Base-by-base conservation (phyloP, 2,113 vertebrate genomes). In the Mirounga angustirostris region DNA sequence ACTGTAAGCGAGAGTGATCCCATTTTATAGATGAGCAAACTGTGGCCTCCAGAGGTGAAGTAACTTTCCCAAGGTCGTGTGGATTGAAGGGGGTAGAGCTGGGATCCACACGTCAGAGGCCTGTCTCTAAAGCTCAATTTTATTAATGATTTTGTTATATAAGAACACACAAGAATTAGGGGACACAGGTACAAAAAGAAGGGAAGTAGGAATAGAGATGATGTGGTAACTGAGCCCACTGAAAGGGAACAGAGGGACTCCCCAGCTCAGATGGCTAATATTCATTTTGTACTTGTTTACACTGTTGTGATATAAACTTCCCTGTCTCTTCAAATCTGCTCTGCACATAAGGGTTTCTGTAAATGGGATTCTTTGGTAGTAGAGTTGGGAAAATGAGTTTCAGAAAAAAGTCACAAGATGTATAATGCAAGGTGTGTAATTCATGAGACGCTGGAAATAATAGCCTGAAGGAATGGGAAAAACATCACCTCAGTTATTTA, bases 281-380 rank as follows among this genome's bases (percentile, higher is more conserved):
- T 19, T 86, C 46, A 81, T 88, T 89, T 94, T 82, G 52, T 56
- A 79, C 14, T 30, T 97, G 52, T 92, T 92, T 63, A 2, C 7
- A 40, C 36, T 50, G 22, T 4, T 71, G 5, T 33, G 12, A 33
- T 83, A 46, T 43, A 73, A 94, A 83, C 14, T 58, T 54, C 26
- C 36, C 24, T 78, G 43, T 71, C 28, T 56, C 24, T 86, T 30
- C n/a, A 78, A 69, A 83, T 78, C 21, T 71, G 8, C 52, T 87
- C 33, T 69, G 50, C 46, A 85, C 12, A 80, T 16, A 46, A 79
- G 79, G 36, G 61, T 71, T 46, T 89, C 59, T 73, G 11, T 16
- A 71, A 89, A 92, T 52, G 69, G 9, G 63, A 67, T 67, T 89
- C n/a, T 87, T 92, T 85, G 54, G 12, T 58, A 92, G 30, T 36